Conservation (phyloP, 2,797 vertebrate genomes). For the Sebastes hubbsi region DNA sequence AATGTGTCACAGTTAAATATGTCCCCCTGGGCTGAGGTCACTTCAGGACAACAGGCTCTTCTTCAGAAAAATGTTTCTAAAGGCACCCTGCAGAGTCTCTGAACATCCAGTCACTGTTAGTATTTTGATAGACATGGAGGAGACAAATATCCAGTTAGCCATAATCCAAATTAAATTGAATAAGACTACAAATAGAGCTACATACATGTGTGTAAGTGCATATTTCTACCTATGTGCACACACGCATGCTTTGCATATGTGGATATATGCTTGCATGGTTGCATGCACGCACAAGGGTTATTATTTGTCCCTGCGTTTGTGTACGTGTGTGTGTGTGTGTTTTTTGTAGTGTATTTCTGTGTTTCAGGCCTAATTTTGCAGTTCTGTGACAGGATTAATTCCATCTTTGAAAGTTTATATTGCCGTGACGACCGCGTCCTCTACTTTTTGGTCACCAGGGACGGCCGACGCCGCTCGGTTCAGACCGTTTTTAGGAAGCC, state of each 20-base stretch:
- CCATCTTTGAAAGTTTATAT: constrained; percentile 32
- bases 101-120: neutral
- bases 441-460: constrained; percentile 38
- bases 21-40: constrained; percentile 1
- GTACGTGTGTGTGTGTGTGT: neutral
- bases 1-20: constrained; percentile 7
- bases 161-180: constrained; percentile 31
- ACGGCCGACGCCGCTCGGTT: constrained; percentile 4
- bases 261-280: neutral
- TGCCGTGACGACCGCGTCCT: constrained; percentile 22
- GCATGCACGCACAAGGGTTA: neutral
- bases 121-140: neutral
- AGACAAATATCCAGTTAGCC: constrained; percentile 8
- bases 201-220: neutral
- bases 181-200: neutral
- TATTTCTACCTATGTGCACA: neutral
- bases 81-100: neutral
- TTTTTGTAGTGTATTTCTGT: no score
- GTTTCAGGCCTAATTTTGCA: constrained; percentile 7
- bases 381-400: constrained; percentile 28
- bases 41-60: constrained; percentile 13
- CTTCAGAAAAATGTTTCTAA: neutral
- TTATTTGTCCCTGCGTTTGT: neutral
- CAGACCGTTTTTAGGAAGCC: constrained; percentile 34
- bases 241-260: neutral